Conservation (phyloP, 2,797 vertebrate species). For the Gymnoscopelus braueri region DNA sequence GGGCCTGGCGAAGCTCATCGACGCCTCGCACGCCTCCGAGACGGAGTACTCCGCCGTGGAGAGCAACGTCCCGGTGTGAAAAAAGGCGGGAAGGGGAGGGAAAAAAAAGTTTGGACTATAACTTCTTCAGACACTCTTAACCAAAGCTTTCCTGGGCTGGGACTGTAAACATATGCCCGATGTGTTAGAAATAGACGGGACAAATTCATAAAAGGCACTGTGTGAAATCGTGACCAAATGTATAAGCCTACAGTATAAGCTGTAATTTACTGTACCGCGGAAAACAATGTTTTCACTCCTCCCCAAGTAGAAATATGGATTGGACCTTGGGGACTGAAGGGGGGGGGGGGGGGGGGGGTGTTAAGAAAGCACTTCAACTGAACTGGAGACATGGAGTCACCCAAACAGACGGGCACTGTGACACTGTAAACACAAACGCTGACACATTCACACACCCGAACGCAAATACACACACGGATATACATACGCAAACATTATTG, state of each 20-base stretch:
- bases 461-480: slow-evolving; percentile 14
- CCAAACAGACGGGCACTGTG: slow-evolving; percentile 5
- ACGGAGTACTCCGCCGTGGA: slow-evolving; percentile 82
- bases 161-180: too few species aligned
- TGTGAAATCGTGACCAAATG: slow-evolving; percentile 18
- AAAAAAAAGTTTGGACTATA: neutral
- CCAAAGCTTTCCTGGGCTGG: neutral
- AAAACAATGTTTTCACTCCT: neutral
- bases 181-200: neutral
- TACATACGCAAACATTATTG: neutral
- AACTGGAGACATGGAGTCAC: slow-evolving; percentile 22
- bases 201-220: slow-evolving; percentile 9
- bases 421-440: neutral
- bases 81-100: neutral
- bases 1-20: slow-evolving; percentile 88
- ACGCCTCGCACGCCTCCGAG: slow-evolving; percentile 85
- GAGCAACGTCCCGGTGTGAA: slow-evolving; percentile 47
- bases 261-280: neutral
- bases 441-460: slow-evolving; percentile 14
- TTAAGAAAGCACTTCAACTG: slow-evolving; percentile 63
- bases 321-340: too few species aligned
- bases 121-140: slow-evolving; percentile 1
- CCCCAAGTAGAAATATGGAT: slow-evolving; percentile 1
- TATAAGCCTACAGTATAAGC: neutral
- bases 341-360: neutral